Evolutionary conservation across 1,140 invertebrate genomes (phyloP).

Genomic region (Calosoma granatense): DNA sequence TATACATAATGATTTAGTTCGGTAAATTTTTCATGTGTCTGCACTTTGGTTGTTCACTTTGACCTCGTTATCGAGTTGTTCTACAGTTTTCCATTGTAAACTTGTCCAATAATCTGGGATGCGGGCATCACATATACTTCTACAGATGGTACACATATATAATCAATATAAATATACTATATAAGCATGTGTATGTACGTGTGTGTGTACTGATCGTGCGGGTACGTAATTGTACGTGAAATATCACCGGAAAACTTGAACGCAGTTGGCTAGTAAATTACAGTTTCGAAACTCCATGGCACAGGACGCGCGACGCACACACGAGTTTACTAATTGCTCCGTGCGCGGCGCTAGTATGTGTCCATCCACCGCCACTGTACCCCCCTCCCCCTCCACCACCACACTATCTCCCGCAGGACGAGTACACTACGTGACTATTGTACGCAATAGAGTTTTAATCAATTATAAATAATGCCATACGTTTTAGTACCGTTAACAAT

Average conservation of each 20-base stretch:
- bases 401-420: background rate
- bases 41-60: too few relatives aligned
- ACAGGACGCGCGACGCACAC: background rate
- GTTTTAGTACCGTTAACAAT: background rate
- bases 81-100: too few relatives aligned
- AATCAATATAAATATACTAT: too few relatives aligned
- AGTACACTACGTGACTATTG: background rate
- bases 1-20: too few relatives aligned
- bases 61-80: too few relatives aligned
- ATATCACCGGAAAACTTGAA: slow-evolving; percentile 2
- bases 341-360: background rate
- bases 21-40: too few relatives aligned
- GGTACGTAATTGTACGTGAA: slow-evolving; percentile 1
- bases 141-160: too few relatives aligned
- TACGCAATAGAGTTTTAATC: background rate
- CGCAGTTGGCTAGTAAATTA: slow-evolving; percentile 6
- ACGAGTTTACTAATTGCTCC: slow-evolving; percentile 4
- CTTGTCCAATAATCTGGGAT: too few relatives aligned
- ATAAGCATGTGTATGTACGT: background rate
- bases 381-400: background rate
- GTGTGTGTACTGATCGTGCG: background rate
- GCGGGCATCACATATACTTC: too few relatives aligned
- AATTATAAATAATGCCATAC: background rate
- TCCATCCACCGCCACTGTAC: background rate
- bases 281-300: background rate